Percentiles rank a stretch among this genome's conserved stretches.
Evolutionary conservation across 2,113 vertebrate species (phyloP).

Genomic region (Cairina moschata): DNA sequence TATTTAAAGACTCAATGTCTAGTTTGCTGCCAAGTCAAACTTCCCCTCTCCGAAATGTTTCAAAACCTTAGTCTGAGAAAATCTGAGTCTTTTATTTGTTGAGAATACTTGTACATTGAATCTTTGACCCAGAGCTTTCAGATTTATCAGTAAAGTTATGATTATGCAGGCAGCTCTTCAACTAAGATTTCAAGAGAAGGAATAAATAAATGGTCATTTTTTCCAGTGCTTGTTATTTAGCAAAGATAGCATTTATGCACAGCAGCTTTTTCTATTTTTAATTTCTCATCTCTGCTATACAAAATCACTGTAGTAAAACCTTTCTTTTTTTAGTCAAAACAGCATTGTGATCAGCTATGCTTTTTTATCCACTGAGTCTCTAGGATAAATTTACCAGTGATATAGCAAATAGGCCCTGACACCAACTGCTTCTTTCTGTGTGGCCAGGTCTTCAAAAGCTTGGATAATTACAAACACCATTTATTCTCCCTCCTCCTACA

Average conservation of each 20-base stretch:
- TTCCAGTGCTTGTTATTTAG: background rate
- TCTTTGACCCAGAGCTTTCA: background rate
- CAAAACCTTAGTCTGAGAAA: background rate
- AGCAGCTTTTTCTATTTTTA: background rate
- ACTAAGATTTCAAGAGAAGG: background rate
- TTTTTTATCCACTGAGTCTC: background rate
- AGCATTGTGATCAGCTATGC: background rate
- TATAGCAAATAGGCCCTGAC: background rate
- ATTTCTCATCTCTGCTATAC: background rate
- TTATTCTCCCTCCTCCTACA: background rate
- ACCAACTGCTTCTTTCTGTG: background rate
- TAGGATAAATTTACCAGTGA: background rate
- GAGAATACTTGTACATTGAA: background rate
- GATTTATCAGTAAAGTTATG: background rate
- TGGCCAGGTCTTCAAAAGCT: background rate
- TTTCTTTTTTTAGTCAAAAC: background rate
- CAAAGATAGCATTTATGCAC: background rate
- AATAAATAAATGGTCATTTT: background rate
- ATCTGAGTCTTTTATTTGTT: background rate
- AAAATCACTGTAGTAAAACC: background rate
- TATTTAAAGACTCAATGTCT: background rate
- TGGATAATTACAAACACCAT: background rate
- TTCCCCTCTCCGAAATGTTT: background rate
- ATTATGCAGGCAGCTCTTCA: background rate
- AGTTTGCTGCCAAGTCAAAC: background rate